Percentiles rank a stretch among this genome's conserved stretches.
These are phyloP conservation scores for Tyto alba DNA, from an alignment of 2,113 vertebrate species.

Conservation along the genomic window DNA sequence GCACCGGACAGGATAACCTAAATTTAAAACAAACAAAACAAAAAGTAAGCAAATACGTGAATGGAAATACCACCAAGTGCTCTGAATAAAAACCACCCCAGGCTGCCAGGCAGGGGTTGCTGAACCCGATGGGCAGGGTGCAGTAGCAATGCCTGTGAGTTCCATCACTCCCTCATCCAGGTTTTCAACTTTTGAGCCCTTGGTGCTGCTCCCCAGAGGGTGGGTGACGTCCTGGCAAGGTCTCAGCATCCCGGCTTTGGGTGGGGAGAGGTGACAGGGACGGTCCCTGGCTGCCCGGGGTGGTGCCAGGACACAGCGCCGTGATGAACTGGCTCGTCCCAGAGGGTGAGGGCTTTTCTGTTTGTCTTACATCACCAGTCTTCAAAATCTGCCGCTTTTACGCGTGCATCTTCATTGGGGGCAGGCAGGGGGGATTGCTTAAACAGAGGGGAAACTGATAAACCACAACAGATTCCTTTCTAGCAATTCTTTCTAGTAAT, in stretches of 20 bases:
- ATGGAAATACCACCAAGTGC: not conserved
- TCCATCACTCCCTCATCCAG: not conserved
- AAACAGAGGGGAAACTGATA: slow-evolving; percentile 1
- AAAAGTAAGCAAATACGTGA: not conserved
- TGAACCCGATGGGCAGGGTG: not conserved
- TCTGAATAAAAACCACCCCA: not conserved
- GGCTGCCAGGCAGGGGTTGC: not conserved
- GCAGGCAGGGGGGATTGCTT: not conserved
- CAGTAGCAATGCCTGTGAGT: not conserved
- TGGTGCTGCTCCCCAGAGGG: not conserved
- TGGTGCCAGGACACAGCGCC: fast-evolving
- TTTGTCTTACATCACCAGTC: not conserved
- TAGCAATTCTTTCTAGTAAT: slow-evolving; percentile 69
- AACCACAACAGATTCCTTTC: slow-evolving; percentile 56
- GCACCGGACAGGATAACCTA: not conserved
- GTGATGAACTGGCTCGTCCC: fast-evolving
- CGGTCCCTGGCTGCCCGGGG: not conserved
- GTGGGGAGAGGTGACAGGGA: not conserved
- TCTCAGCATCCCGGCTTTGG: not conserved
- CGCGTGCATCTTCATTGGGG: not conserved
- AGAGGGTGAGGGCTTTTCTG: not conserved
- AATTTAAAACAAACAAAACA: not conserved
- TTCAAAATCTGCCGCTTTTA: not conserved
- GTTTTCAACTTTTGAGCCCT: not conserved
- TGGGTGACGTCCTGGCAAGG: fast-evolving